Conservation (phyloP, 2,888 invertebrate species). For the Girardia tigrina region DNA sequence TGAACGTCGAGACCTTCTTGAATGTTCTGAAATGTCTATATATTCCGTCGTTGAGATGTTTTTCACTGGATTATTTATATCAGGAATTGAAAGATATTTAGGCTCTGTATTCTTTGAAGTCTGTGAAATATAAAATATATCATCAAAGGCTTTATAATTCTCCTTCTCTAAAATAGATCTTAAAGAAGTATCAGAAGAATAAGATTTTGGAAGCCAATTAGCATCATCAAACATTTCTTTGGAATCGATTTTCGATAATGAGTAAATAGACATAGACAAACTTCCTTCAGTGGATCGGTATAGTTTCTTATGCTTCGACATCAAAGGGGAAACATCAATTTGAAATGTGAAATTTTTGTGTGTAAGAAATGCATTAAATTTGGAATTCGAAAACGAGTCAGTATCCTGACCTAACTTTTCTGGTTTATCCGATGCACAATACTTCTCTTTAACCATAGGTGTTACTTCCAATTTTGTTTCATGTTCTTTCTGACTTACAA, state of each 20-base stretch:
- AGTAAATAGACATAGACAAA: constrained; percentile 15
- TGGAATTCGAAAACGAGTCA: too few relatives aligned
- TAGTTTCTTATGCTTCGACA: not conserved
- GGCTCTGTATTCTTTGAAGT: not conserved
- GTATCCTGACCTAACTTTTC: too few relatives aligned
- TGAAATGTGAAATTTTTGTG: not conserved
- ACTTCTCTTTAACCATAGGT: too few relatives aligned
- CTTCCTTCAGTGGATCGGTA: not conserved
- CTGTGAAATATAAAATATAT: not conserved
- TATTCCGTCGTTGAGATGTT: not conserved
- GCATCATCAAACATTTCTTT: constrained; percentile 16
- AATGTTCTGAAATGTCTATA: not conserved
- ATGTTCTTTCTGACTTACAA: too few relatives aligned
- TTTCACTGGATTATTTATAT: not conserved
- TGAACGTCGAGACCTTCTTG: not conserved
- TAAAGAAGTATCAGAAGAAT: constrained; percentile 23
- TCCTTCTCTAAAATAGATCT: not conserved
- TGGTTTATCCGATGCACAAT: too few relatives aligned
- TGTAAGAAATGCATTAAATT: not conserved
- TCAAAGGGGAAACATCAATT: not conserved
- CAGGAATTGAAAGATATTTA: not conserved
- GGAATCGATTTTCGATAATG: not conserved
- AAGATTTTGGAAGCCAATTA: not conserved
- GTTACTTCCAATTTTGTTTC: too few relatives aligned
- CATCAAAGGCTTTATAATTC: not conserved